Conservation (phyloP, 2,797 vertebrate species). For the Parambassis ranga region DNA sequence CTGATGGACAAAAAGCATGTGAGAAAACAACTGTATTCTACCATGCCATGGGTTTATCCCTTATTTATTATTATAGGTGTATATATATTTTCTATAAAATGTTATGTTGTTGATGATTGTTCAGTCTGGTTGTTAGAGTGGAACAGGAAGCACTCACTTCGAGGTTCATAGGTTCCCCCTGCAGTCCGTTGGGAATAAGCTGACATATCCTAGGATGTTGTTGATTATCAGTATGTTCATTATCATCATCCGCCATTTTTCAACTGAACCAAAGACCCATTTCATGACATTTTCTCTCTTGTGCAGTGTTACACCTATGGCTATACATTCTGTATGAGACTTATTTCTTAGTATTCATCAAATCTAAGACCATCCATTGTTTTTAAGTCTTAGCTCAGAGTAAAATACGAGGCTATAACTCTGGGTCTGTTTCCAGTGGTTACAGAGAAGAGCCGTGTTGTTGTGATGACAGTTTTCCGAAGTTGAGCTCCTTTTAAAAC, state of each 20-base stretch:
- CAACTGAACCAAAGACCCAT: constrained; percentile 77
- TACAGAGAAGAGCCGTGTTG: constrained; percentile 1
- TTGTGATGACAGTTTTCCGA: background rate
- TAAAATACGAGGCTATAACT: background rate
- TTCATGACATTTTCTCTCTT: constrained; percentile 6
- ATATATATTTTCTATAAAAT: constrained; percentile 78
- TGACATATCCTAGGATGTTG: constrained; percentile 8
- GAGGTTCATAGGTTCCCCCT: background rate
- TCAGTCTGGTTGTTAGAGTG: constrained; percentile 50
- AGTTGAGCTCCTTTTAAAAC: background rate
- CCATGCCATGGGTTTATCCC: constrained; percentile 58
- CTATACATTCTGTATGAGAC: too few relatives aligned
- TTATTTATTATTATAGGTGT: constrained; percentile 87
- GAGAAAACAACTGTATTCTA: constrained; percentile 80
- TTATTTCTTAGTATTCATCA: background rate
- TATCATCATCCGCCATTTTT: constrained; percentile 51
- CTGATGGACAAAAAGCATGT: constrained; percentile 70
- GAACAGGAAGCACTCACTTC: constrained; percentile 14
- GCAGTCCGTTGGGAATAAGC: constrained; percentile 11
- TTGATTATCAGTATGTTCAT: background rate
- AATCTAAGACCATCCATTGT: background rate
- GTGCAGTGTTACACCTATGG: constrained; percentile 25
- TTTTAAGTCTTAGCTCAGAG: constrained; percentile 47
- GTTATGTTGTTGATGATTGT: constrained; percentile 81
- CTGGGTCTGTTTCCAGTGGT: constrained; percentile 1